phyloP scores from a whole-genome alignment of 2,888 invertebrate genomes.

The Chymomyza caudatula region DNA sequence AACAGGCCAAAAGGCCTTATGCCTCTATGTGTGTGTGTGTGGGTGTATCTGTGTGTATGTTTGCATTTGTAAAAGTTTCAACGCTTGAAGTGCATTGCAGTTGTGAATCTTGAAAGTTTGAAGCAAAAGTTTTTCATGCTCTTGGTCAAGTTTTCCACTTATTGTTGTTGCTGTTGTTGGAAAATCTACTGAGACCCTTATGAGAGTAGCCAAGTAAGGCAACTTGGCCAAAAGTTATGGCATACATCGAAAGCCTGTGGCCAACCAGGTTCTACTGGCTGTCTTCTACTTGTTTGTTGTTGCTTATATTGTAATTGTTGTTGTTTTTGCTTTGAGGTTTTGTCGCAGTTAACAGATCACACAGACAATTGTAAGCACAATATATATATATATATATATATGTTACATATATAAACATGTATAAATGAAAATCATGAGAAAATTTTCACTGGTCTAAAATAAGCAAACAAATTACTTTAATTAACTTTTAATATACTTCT shows the following conservation, averaged over 20 bases:
- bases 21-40: slow-evolving; percentile 6
- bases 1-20: slow-evolving; percentile 49
- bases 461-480: neutral
- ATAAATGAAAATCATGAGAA: neutral
- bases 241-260: slow-evolving; percentile 42
- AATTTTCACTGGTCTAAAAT: neutral
- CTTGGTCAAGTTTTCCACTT: neutral
- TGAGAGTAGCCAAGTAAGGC: slow-evolving; percentile 12
- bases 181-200: slow-evolving; percentile 21
- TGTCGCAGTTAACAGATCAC: slow-evolving; percentile 2
- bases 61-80: slow-evolving; percentile 41
- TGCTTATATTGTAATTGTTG: neutral
- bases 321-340: slow-evolving; percentile 17
- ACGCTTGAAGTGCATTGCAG: slow-evolving; percentile 62
- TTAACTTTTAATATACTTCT: neutral
- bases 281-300: slow-evolving; percentile 12
- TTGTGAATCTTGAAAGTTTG: slow-evolving; percentile 68
- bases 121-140: slow-evolving; percentile 46
- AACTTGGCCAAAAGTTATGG: slow-evolving; percentile 33
- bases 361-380: neutral
- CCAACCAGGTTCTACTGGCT: slow-evolving; percentile 5
- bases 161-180: slow-evolving; percentile 11
- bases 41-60: neutral
- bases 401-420: neutral
- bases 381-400: too few relatives aligned